Base-by-base conservation (phyloP, 1,140 invertebrate species). In the Pteromalus puparum region DNA sequence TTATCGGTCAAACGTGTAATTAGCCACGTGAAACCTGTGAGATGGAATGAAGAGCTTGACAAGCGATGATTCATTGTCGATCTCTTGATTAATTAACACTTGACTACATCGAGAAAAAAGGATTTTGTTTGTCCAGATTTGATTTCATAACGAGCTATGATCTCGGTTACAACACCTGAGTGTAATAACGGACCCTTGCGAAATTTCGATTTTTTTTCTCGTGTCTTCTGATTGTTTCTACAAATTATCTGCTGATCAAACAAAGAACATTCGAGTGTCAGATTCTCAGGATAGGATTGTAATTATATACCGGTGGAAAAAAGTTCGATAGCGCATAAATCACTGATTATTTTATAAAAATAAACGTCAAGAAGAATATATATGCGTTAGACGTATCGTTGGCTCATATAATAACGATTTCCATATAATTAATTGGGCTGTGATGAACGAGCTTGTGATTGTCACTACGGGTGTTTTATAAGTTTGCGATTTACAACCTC, bases 171-270 rank as follows among this genome's bases (percentile, higher is more conserved):
- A 67, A 46, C 53, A 80, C 42, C 26, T 72, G 18, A 18, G 15
- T 80, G 15, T 80, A 80, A 80, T 80, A 42, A 80, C 9, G 24
- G 26, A 61, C 34, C 12, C 18, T 79, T 79, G n/a, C 42, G 61
- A 68, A 79, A 79, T 79, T 68, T 61, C 2, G 18, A 21, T 21
- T n/a, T n/a, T 61, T 61, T 34, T 34, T 34, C 4, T 61, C 53
- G 7, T 21, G 53, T n/a, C 4, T 7, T 21, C 53, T 61, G 6
- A 61, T 61, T 61, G 18, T 61, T n/a, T 61, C 5, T 18, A 61
- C 21, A n/a, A 61, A 7, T 7, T n/a, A n/a, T n/a, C 21, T 1
- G 18, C 18, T 61, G 53, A 61, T 61, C 18, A n/a, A 61, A 61
- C 7, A 61, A 5, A 61, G 6, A 61, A 61, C 3, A 21, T n/a